These are phyloP conservation scores for Speoplatyrhinus poulsoni DNA, from an alignment of 2,113 vertebrate genomes.

Conservation along the genomic window DNA sequence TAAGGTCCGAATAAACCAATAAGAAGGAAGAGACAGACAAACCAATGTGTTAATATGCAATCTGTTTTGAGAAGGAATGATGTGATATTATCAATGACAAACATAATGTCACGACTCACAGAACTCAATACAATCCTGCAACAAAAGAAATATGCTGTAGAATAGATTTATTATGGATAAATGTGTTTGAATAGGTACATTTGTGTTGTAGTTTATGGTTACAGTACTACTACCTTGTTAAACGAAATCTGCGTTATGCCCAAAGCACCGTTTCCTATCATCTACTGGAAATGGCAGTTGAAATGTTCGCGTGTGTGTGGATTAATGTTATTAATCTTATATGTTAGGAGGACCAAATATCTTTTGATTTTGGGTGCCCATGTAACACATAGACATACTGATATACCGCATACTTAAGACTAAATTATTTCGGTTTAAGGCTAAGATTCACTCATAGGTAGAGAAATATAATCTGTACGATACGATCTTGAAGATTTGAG, in stretches of 20 bases:
- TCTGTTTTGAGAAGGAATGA: background rate
- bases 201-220: too few relatives aligned
- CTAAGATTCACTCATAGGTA: background rate
- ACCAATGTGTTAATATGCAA: background rate
- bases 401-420: too few relatives aligned
- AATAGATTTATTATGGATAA: background rate
- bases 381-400: too few relatives aligned
- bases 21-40: conserved; percentile 25
- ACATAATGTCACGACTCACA: background rate
- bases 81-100: conserved; percentile 2
- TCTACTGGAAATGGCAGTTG: background rate
- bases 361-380: conserved; percentile 7
- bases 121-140: too few relatives aligned
- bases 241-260: too few relatives aligned
- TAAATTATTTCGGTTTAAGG: too few relatives aligned
- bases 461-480: conserved; percentile 5
- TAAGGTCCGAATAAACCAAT: conserved; percentile 29
- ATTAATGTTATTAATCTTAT: background rate
- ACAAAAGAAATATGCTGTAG: background rate
- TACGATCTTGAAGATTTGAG: conserved; percentile 11
- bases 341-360: conserved; percentile 30
- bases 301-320: background rate
- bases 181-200: background rate
- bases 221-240: too few relatives aligned
- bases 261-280: background rate